These are phyloP conservation scores for Jaculus jaculus DNA, from an alignment of 2,113 vertebrate genomes.

Conservation along the genomic window DNA sequence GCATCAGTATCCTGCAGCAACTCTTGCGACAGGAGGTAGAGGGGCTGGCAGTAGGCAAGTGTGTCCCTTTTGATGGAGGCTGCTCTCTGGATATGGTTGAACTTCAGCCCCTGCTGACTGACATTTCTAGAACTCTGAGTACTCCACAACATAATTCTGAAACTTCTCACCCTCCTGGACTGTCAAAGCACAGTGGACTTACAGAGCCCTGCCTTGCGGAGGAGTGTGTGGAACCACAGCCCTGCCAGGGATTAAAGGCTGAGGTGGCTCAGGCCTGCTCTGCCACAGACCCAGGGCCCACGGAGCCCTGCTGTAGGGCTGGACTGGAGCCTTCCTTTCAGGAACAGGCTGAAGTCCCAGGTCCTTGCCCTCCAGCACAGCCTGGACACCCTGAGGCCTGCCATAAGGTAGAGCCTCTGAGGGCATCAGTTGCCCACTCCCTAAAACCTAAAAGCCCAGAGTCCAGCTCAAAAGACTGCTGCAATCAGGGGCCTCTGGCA, in stretches of 20 bases:
- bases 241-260: neutral
- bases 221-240: neutral
- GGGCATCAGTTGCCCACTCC: neutral
- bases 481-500: neutral
- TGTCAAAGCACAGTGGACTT: neutral
- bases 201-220: constrained; percentile 36
- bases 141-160: constrained; percentile 5
- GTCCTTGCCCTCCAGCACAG: constrained; percentile 13
- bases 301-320: neutral
- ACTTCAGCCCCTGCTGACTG: constrained; percentile 60
- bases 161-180: constrained; percentile 11
- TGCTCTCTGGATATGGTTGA: constrained; percentile 59
- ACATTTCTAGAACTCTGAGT: constrained; percentile 58
- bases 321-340: neutral
- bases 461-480: neutral
- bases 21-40: constrained; percentile 73
- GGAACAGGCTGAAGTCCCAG: constrained; percentile 8
- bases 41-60: neutral
- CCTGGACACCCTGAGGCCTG: neutral
- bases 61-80: neutral
- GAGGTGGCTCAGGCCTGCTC: neutral
- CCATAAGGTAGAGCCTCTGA: neutral
- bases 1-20: constrained; percentile 72
- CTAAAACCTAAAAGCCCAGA: neutral
- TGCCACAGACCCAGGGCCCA: neutral